Base-by-base conservation (phyloP, 2,113 vertebrate species). In the Benitochromis conjunctus region DNA sequence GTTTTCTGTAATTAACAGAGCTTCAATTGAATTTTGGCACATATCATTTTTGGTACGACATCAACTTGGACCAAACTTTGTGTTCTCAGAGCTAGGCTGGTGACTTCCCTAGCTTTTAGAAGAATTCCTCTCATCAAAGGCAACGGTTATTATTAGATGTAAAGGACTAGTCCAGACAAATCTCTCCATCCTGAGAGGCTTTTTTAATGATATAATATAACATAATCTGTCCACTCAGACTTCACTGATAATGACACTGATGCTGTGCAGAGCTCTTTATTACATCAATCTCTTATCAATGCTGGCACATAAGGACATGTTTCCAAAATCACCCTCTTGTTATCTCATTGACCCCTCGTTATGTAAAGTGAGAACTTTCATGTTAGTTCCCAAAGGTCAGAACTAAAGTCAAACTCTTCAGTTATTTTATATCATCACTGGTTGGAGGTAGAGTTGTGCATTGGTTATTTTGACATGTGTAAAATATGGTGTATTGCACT, bases 51-150 rank as follows among this genome's bases (percentile, higher is more conserved):
- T 74, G 24, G 16, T 74, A 74, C 4, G 0, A 48, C 43, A 48
- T 48, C 9, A 76, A 31, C 43, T 76, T 76, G 77, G 77, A 43
- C 54, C 54, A 55, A 34, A 56, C 34, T 56, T 51, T 31, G 46
- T 76, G 71, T 48, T 76, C n/a, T 34, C 46, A 53, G 55, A 80
- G 21, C 36, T 43, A 9, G 29, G 18, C 26, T 69, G 48, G 4
- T 85, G 89, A 89, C 41, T 81, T 60, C 21, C 16, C 38, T 0
- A 53, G 54, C 74, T 57, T 89, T 82, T 18, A 48, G 54, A 34
- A 80, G 90, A 84, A 92, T 91, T 93, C 88, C 80, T 92, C 82
- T 88, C 21, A 18, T 4, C 12, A 13, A 55, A 78, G 80, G 53
- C 82, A 88, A 51, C 24, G 2, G 79, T 51, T 87, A 85, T 7